phyloP scores from a whole-genome alignment of 2,888 invertebrate species.

The Chloromyia formosa region DNA sequence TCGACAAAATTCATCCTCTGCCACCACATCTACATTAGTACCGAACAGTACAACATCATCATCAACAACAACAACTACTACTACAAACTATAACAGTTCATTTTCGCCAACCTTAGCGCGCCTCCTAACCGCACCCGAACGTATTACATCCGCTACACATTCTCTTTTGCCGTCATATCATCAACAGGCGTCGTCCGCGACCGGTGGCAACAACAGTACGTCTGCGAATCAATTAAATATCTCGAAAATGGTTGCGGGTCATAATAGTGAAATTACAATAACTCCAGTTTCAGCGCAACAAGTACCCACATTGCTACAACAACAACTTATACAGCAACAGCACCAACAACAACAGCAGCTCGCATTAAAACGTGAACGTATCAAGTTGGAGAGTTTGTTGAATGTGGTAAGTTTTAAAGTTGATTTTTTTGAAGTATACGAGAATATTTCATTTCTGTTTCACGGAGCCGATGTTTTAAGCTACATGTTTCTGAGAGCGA shows the following conservation, averaged over 20 bases:
- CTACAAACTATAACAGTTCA: conserved; percentile 52
- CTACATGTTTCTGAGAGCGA: too few relatives aligned
- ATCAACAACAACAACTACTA: conserved; percentile 48
- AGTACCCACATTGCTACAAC: conserved; percentile 51
- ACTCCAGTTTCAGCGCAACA: conserved; percentile 62
- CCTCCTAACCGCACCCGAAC: conserved; percentile 76
- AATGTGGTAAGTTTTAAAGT: conserved; percentile 50
- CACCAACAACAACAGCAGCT: conserved; percentile 48
- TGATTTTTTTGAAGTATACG: too few relatives aligned
- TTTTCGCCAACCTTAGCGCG: conserved; percentile 80
- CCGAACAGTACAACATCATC: conserved; percentile 50
- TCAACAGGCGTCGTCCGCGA: conserved; percentile 28
- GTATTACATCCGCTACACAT: conserved; percentile 52
- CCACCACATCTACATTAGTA: conserved; percentile 44
- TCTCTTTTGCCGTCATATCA: conserved; percentile 28
- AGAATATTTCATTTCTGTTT: too few relatives aligned
- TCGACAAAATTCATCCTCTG: conserved; percentile 24
- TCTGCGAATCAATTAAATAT: conserved; percentile 52
- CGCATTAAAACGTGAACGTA: conserved; percentile 40
- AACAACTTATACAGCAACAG: conserved; percentile 49
- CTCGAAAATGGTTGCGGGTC: conserved; percentile 61
- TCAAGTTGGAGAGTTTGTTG: conserved; percentile 51
- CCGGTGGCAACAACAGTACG: conserved; percentile 30
- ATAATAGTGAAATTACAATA: conserved; percentile 71
- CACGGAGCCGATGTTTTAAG: too few relatives aligned